Base-by-base conservation (phyloP, 92 coral and sea anemone genomes). In the Pocillopora grandis region DNA sequence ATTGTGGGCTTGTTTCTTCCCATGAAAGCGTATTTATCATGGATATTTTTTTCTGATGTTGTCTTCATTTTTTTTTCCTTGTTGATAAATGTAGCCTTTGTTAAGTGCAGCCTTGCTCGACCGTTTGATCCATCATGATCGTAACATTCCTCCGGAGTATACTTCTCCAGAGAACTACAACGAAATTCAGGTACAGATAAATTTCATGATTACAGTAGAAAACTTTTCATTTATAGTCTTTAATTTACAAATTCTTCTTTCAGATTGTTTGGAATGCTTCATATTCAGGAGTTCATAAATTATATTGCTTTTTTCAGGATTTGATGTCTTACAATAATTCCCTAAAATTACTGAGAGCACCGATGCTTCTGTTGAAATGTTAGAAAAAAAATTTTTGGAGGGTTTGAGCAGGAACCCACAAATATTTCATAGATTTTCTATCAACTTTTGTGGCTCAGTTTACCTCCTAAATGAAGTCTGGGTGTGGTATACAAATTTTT, bases 141-240 rank as follows among this genome's bases (percentile, higher is more conserved):
- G 99, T 19, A 94, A 88, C 83, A 95, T 96, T 70, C 99, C 99
- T 42, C 91, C 99, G 49, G 99, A 96, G 19, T 95, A 91, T 79
- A 90, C 98, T 8, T 90, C 99, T 55, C 98, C 99, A 66, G 99
- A 96, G 86, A 96, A 94, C 87, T 96, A 88, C 86, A 94, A 93
- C 84, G 99, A 96, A 84, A 91, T 96, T 82, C 99, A 96, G 98
- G 99, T 96, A 63, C 79, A 20, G 27, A 62, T 72, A n/a, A 6
- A 78, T 16, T 66, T 66, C 72, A 62, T 18, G 48, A 60, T 42
- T 42, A 3, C 49, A 42, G 4, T 7, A 7, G 49, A 68, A 2
- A 31, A 0, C 12, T 33, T 7, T 15, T 35, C 1, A 67, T 1
- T 23, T 1, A 1, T 66, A 8, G 12, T 66, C n/a, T 2, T n/a